Evolutionary conservation across 2,888 invertebrate genomes (phyloP).

Genomic region (Mantis religiosa): DNA sequence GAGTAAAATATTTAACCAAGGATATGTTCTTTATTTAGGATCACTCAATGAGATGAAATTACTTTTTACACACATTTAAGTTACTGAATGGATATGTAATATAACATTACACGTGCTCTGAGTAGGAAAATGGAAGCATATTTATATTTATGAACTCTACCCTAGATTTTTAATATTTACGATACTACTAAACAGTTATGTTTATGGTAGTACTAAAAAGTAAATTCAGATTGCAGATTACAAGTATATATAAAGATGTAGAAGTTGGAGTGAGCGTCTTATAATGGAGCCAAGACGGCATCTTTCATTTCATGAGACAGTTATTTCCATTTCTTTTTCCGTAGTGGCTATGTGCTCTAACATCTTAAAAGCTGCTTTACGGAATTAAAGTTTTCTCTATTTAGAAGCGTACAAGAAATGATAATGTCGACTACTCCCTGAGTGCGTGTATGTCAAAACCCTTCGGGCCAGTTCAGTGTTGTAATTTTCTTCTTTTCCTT

Average conservation of each 20-base stretch:
- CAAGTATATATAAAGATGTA: not conserved
- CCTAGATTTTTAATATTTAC: no score
- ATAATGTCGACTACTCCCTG: not conserved
- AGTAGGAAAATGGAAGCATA: no score
- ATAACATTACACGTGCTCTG: no score
- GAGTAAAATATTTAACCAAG: no score
- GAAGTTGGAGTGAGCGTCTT: not conserved
- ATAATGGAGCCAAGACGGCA: not conserved
- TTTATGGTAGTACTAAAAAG: not conserved
- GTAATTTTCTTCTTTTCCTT: not conserved
- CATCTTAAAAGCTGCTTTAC: not conserved
- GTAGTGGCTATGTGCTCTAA: not conserved
- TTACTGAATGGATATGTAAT: no score
- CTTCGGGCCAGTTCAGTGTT: not conserved
- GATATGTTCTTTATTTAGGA: no score
- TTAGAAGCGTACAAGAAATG: not conserved
- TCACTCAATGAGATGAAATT: no score
- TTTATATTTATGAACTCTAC: no score
- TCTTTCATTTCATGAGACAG: not conserved
- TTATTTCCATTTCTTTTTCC: not conserved
- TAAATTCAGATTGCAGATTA: not conserved
- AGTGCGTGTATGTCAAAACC: not conserved
- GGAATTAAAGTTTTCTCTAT: not conserved
- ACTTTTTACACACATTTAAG: no score
- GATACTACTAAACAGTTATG: no score